These are phyloP conservation scores for Gobionotothen gibberifrons DNA, from an alignment of 2,797 vertebrate species.

Conservation along the genomic window DNA sequence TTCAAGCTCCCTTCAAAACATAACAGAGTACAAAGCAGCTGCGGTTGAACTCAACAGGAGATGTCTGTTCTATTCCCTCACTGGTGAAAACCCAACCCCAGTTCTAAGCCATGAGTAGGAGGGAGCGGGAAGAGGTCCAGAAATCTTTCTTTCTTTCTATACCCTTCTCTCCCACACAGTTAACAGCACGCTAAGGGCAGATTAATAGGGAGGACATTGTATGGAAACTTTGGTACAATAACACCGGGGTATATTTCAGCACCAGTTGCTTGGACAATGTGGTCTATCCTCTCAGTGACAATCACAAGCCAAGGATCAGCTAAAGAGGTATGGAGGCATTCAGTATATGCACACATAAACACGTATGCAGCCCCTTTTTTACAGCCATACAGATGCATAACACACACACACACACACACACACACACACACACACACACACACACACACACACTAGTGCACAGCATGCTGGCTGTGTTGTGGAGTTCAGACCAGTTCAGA, in stretches of 20 bases:
- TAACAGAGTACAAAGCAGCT: constrained; percentile 35
- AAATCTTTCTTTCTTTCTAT: constrained; percentile 28
- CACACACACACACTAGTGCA: background rate
- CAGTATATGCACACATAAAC: constrained; percentile 11
- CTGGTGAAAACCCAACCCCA: constrained; percentile 54
- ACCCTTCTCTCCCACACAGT: constrained; percentile 40
- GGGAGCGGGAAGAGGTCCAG: constrained; percentile 47
- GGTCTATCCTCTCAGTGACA: constrained; percentile 32
- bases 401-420: constrained; percentile 27
- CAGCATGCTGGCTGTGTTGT: constrained; percentile 44
- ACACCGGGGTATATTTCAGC: constrained; percentile 50
- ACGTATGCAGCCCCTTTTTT: constrained; percentile 14
- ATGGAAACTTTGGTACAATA: constrained; percentile 69
- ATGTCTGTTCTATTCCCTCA: constrained; percentile 40
- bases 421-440: background rate
- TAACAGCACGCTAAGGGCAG: constrained; percentile 51
- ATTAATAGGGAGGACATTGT: constrained; percentile 53
- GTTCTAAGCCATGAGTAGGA: constrained; percentile 45
- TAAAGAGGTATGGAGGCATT: constrained; percentile 13
- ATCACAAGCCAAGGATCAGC: constrained; percentile 6
- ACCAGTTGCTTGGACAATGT: constrained; percentile 21
- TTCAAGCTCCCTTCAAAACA: constrained; percentile 9
- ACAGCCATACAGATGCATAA: constrained; percentile 1
- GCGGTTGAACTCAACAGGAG: constrained; percentile 29
- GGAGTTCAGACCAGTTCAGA: constrained; percentile 75